A percentile compares a stretch with the other conserved stretches of the same genome.
Evolutionary conservation across 2,113 vertebrate species (phyloP).

Genomic region (Cyprinodon variegatus): DNA sequence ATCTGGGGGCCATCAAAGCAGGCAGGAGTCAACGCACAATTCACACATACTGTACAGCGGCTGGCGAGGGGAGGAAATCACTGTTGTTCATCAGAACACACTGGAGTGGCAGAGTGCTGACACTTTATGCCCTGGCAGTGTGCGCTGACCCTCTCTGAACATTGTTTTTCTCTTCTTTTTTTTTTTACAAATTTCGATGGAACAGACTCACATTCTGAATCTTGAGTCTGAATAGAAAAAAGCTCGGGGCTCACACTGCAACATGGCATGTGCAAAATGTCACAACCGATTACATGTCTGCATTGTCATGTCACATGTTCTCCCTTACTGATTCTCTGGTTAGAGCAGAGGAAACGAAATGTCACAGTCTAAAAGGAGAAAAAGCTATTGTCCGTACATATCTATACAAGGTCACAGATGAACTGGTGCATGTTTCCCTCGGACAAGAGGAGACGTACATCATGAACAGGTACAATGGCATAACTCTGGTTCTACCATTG

Average conservation of each 20-base stretch:
- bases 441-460: too few species aligned
- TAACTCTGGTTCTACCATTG: too few species aligned
- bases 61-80: conserved; percentile 8
- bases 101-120: not conserved
- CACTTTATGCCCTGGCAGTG: not conserved
- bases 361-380: conserved; percentile 9
- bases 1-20: conserved; percentile 39
- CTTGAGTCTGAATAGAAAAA: conserved; percentile 15
- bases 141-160: conserved; percentile 12
- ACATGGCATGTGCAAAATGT: conserved; percentile 33
- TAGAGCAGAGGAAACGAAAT: not conserved
- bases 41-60: conserved; percentile 11
- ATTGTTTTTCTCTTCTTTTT: not conserved
- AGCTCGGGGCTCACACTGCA: conserved; percentile 44
- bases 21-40: conserved; percentile 10
- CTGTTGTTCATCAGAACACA: conserved; percentile 8
- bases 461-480: too few species aligned
- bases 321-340: not conserved
- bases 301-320: conserved; percentile 30
- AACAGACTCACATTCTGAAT: conserved; percentile 20
- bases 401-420: not conserved
- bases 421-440: not conserved
- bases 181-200: not conserved
- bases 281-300: conserved; percentile 42
- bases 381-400: conserved; percentile 17